These are phyloP conservation scores for Lepus europaeus DNA, from an alignment of 2,113 vertebrate genomes.

Conservation along the genomic window DNA sequence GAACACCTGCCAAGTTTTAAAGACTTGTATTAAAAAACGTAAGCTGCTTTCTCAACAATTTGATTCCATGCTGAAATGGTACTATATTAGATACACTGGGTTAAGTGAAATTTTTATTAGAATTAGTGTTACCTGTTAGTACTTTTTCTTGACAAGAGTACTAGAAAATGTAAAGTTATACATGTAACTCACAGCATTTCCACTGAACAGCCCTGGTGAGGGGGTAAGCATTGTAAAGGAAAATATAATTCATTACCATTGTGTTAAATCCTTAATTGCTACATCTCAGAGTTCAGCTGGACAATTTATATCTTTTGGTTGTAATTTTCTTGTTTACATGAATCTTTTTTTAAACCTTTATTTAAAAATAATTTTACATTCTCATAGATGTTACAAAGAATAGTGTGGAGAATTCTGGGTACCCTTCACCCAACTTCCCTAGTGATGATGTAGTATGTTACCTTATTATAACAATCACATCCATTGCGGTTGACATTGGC, in stretches of 20 bases:
- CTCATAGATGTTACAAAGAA: background rate
- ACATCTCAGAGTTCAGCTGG: conserved; percentile 3
- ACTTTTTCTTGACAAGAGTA: background rate
- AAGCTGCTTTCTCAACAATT: background rate
- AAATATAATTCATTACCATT: background rate
- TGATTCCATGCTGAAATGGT: background rate
- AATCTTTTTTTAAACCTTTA: background rate
- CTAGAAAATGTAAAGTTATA: background rate
- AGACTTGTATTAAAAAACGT: background rate
- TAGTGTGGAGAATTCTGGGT: background rate
- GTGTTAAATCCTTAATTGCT: background rate
- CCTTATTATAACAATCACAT: no score
- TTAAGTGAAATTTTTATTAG: background rate
- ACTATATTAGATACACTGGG: background rate
- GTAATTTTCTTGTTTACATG: background rate
- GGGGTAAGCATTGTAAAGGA: background rate
- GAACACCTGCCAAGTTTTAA: background rate
- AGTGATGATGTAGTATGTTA: background rate
- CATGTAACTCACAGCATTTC: background rate
- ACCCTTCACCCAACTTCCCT: background rate
- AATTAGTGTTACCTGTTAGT: background rate
- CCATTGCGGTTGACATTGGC: background rate
- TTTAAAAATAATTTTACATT: background rate
- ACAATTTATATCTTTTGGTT: background rate
- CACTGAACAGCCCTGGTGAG: background rate